Percentiles rank a stretch among this genome's conserved stretches.
These are phyloP conservation scores for Halictus rubicundus DNA, from an alignment of 1,140 invertebrate species.

Conservation along the genomic window DNA sequence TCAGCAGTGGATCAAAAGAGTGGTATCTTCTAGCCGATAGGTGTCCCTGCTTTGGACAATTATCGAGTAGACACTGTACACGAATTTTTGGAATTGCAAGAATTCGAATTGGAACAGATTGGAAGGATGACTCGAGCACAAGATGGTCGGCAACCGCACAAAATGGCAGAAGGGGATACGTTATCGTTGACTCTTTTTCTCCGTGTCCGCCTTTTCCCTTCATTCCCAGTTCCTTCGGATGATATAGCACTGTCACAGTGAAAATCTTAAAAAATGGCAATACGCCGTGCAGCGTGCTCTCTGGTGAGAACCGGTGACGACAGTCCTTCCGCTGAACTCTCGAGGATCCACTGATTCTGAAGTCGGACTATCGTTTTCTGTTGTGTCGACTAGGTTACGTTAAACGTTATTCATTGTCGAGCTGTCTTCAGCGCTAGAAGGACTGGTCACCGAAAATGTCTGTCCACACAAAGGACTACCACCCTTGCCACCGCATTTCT, in stretches of 20 bases:
- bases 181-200: not conserved
- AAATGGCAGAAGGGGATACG: too few relatives aligned
- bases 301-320: not conserved
- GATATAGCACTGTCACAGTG: not conserved
- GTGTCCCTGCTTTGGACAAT: too few relatives aligned
- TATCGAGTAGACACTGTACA: too few relatives aligned
- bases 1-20: too few relatives aligned
- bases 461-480: not conserved
- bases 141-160: too few relatives aligned
- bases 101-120: too few relatives aligned
- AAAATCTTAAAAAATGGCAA: not conserved
- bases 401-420: not conserved
- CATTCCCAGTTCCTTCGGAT: not conserved
- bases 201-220: not conserved
- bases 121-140: too few relatives aligned
- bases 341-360: too few relatives aligned
- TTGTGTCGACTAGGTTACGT: too few relatives aligned
- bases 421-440: not conserved
- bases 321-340: not conserved
- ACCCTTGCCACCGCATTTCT: not conserved
- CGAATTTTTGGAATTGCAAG: too few relatives aligned
- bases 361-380: too few relatives aligned
- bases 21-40: too few relatives aligned
- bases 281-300: slow-evolving; percentile 25
- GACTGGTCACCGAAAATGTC: slow-evolving; percentile 17